Evolutionary conservation across 2,113 vertebrate species (phyloP).

Genomic region (Globicephala melas): DNA sequence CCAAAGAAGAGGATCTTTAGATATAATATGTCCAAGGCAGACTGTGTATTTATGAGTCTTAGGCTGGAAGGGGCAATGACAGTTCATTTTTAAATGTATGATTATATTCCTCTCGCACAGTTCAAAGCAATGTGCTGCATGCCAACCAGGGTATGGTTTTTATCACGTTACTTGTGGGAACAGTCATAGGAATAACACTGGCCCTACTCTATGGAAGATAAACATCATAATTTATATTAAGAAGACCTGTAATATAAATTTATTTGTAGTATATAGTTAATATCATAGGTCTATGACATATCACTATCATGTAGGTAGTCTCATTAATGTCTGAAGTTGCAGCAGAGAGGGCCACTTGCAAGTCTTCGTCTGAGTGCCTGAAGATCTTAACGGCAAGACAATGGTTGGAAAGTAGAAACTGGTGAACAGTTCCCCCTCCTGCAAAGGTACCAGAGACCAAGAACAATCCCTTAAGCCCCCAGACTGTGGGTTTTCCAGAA

Average conservation of each 20-base stretch:
- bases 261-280: neutral
- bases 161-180: neutral
- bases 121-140: neutral
- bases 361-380: neutral
- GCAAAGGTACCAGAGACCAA: neutral
- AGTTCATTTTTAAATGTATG: constrained; percentile 24
- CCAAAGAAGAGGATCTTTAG: neutral
- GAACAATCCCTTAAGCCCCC: neutral
- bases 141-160: neutral
- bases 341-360: neutral
- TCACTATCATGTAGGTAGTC: neutral
- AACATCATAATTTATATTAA: constrained; percentile 1
- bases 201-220: neutral
- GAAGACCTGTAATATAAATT: neutral
- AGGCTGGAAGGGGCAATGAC: neutral
- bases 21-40: neutral
- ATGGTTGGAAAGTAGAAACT: neutral
- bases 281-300: neutral
- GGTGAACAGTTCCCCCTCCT: neutral
- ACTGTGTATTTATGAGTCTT: neutral
- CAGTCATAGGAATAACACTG: neutral
- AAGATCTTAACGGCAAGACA: neutral
- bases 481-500: neutral
- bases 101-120: neutral
- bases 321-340: neutral